phyloP scores from a whole-genome alignment of 2,888 invertebrate genomes.

The Aquatica leii region DNA sequence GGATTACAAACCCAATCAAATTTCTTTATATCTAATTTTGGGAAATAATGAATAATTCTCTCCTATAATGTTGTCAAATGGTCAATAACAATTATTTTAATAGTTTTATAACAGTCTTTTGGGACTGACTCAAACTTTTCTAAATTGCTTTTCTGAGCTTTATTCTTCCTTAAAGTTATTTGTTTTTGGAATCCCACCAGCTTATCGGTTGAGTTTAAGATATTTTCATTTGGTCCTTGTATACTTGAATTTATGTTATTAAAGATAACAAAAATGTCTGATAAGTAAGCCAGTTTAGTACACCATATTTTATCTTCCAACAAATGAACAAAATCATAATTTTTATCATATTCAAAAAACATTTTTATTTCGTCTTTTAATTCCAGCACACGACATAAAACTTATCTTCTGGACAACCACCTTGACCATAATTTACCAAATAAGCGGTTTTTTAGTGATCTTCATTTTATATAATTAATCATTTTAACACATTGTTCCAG shows the following conservation, averaged over 20 bases:
- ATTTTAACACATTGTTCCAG: too few relatives aligned
- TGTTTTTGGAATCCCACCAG: constrained; percentile 37
- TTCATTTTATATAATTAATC: constrained; percentile 44
- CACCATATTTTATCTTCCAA: constrained; percentile 28
- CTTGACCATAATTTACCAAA: constrained; percentile 31
- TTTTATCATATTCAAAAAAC: constrained; percentile 33
- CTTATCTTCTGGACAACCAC: constrained; percentile 15
- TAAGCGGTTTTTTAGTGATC: constrained; percentile 41
- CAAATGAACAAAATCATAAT: constrained; percentile 36
- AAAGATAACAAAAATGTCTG: constrained; percentile 36
- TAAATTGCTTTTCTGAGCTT: constrained; percentile 31
- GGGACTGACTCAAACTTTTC: constrained; percentile 34
- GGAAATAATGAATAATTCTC: too few relatives aligned
- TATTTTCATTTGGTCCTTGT: constrained; percentile 32
- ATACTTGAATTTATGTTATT: constrained; percentile 34
- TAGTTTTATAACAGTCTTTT: constrained; percentile 34
- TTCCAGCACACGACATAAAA: too few relatives aligned
- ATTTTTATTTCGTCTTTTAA: constrained; percentile 29
- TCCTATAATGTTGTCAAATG: too few relatives aligned
- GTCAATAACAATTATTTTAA: constrained; percentile 29
- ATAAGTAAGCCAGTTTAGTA: constrained; percentile 18
- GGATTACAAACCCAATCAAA: constrained; percentile 5
- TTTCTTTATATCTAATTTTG: constrained; percentile 4
- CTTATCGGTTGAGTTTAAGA: constrained; percentile 34
- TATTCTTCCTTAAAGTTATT: constrained; percentile 35